Base-by-base conservation (phyloP, 2,113 vertebrate species). In the Podarcis cretensis region DNA sequence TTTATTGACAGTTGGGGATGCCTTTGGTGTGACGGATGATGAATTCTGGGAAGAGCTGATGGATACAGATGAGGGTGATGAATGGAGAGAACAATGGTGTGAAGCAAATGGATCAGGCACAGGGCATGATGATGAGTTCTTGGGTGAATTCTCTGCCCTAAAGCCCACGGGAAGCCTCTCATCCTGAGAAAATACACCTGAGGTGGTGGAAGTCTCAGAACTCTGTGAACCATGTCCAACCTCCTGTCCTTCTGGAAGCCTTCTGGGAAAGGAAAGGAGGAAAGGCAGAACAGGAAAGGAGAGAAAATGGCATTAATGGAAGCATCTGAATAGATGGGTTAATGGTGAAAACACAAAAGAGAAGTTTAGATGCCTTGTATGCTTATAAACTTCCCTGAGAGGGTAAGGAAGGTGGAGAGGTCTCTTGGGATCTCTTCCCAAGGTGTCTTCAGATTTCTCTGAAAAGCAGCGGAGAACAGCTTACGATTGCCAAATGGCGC, bases 1-100 rank as follows among this genome's bases (percentile, higher is more conserved):
- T 87, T 96, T 97, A 87, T 98, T 97, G 94, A 91, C 91, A 1
- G 93, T 95, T 59, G 89, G 97, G 92, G 96, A 97, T 79, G 94
- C 93, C 91, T 96, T 97, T 73, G 94, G 93, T 92, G 95, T 96
- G 90, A 96, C 93, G 76, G 96, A 91, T 91, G 94, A 96, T 92
- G 94, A 96, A 95, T 96, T 96, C 3, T 97, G 97, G 1, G 95
- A 93, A 81, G 92, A 91, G 35, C 79, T 90, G 37, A 81, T 81
- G 9, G 91, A 66, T 0, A 68, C 91, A 89, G 96, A 92, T 90
- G 93, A 92, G 48, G 94, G 82, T 85, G 92, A 89, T 89, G 96
- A 94, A 91, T 85, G 86, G 80, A 94, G 77, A 90, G 94, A 94
- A 75, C 87, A 90, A 27, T 93, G 88, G 71, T 69, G 90, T 80